Conservation (phyloP, 2,888 invertebrate species). For the Drosophila kanekoi region DNA sequence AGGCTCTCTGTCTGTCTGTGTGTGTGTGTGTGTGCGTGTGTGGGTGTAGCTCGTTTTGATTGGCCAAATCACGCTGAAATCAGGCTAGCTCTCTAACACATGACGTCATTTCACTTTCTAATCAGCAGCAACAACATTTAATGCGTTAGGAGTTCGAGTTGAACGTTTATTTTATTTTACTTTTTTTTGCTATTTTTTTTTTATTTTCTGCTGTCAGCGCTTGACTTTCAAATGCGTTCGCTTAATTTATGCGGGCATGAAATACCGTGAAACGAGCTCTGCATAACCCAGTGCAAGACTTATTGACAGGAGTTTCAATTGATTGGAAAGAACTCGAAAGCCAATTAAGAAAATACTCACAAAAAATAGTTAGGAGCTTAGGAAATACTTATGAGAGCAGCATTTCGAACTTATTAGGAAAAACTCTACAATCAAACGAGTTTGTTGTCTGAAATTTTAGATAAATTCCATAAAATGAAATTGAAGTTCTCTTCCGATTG, state of each 20-base stretch:
- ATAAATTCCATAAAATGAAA: too few relatives aligned
- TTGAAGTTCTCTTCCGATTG: too few relatives aligned
- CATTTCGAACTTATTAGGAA: too few relatives aligned
- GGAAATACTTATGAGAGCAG: too few relatives aligned
- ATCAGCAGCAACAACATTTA: conserved; percentile 61
- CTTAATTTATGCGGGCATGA: conserved; percentile 71
- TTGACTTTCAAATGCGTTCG: conserved; percentile 63
- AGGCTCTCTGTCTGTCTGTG: conserved; percentile 13
- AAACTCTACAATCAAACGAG: too few relatives aligned
- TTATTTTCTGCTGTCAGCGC: conserved; percentile 44
- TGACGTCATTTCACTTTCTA: conserved; percentile 79
- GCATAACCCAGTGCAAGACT: neutral
- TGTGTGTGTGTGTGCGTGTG: conserved; percentile 9
- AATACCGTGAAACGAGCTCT: conserved; percentile 19
- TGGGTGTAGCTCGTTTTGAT: conserved; percentile 76
- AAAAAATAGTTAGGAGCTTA: too few relatives aligned
- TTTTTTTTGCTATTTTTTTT: neutral
- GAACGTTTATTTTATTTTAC: conserved; percentile 28
- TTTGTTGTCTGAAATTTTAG: too few relatives aligned
- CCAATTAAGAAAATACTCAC: too few relatives aligned
- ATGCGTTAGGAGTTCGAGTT: conserved; percentile 35
- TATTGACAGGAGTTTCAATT: neutral
- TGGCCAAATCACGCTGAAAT: conserved; percentile 85
- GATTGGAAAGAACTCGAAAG: neutral
- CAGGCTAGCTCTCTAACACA: conserved; percentile 78